Percentiles rank a stretch among this genome's conserved stretches.
Conservation (phyloP, 2,888 invertebrate genomes). For the Hecatera dysodea region DNA sequence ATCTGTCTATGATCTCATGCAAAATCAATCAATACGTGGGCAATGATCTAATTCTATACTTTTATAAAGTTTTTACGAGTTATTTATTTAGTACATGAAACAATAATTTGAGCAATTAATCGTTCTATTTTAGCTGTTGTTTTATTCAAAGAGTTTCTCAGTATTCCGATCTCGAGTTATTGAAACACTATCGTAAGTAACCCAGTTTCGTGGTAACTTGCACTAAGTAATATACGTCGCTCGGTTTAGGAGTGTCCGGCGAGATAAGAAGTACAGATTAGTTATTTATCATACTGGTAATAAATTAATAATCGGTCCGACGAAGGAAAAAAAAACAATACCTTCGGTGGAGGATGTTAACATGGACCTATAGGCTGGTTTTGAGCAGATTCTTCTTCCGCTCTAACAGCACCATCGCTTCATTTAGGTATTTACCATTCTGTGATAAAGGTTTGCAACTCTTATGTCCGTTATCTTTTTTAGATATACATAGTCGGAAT, state of each 20-base stretch:
- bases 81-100: slow-evolving; percentile 18
- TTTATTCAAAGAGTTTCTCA: slow-evolving; percentile 47
- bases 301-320: slow-evolving; percentile 1
- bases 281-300: slow-evolving; percentile 12
- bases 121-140: slow-evolving; percentile 44
- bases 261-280: slow-evolving; percentile 55
- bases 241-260: slow-evolving; percentile 57
- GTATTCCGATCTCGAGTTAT: slow-evolving; percentile 51
- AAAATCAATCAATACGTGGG: slow-evolving; percentile 36
- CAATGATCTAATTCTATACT: slow-evolving; percentile 26
- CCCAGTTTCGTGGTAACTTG: slow-evolving; percentile 55
- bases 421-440: slow-evolving; percentile 13
- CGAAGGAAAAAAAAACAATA: not conserved
- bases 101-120: slow-evolving; percentile 49
- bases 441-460: slow-evolving; percentile 25
- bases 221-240: slow-evolving; percentile 54
- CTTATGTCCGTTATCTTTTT: slow-evolving; percentile 41
- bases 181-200: slow-evolving; percentile 61
- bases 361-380: not conserved
- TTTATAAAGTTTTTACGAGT: slow-evolving; percentile 41
- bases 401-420: not conserved
- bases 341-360: not conserved
- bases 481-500: slow-evolving; percentile 31
- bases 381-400: slow-evolving; percentile 8
- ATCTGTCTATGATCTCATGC: slow-evolving; percentile 41